Conservation (phyloP, 2,113 vertebrate species). For the Malurus alboscapulatus region DNA sequence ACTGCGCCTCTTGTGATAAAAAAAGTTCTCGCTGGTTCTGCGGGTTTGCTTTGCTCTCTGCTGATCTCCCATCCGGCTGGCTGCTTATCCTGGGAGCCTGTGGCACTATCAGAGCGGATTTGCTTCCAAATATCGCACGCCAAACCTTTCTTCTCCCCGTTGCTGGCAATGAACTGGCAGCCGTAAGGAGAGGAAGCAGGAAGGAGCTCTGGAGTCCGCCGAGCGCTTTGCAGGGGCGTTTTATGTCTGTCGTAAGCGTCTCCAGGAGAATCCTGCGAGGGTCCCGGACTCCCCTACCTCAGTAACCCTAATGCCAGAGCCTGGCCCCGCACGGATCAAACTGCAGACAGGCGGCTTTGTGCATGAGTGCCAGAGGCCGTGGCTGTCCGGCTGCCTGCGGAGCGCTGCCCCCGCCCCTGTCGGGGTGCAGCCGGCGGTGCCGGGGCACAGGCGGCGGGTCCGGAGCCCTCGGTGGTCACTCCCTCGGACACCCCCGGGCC, state of each 20-base stretch:
- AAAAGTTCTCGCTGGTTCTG: background rate
- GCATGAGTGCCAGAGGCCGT: background rate
- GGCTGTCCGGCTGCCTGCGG: background rate
- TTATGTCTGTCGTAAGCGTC: fast-evolving
- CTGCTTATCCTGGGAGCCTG: background rate
- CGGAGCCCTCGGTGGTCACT: background rate
- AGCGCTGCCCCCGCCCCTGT: background rate
- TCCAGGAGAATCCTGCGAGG: background rate
- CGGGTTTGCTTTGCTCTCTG: background rate
- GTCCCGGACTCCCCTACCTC: background rate
- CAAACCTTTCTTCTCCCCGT: background rate
- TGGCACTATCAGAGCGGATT: background rate
- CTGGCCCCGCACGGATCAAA: background rate
- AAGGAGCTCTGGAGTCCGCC: background rate
- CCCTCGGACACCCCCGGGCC: background rate
- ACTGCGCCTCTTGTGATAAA: background rate
- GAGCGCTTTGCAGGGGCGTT: background rate
- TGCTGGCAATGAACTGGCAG: background rate
- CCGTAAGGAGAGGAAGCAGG: background rate
- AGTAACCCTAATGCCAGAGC: background rate
- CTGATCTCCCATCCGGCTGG: background rate
- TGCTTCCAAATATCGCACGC: background rate
- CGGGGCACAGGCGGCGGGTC: background rate
- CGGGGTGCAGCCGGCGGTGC: background rate
- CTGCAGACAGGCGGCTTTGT: fast-evolving